These are phyloP conservation scores for Arremon brunneinucha DNA, from an alignment of 2,797 vertebrate species.

Conservation along the genomic window DNA sequence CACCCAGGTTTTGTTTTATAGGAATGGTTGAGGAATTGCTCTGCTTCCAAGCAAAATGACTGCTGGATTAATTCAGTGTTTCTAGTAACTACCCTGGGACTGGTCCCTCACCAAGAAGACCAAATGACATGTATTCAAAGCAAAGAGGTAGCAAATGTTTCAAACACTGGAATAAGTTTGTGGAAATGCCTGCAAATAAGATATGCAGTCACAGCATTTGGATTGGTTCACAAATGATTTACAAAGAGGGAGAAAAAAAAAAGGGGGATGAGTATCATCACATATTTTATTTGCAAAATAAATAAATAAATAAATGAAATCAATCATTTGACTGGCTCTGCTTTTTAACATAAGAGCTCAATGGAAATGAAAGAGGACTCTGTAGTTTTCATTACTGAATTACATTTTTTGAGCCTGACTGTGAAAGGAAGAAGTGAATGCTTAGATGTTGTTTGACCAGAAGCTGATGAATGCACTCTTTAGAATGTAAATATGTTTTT, in stretches of 20 bases:
- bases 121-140: background rate
- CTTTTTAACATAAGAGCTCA: background rate
- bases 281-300: background rate
- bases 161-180: background rate
- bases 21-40: background rate
- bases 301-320: background rate
- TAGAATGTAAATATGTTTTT: constrained; percentile 10
- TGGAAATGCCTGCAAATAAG: background rate
- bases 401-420: background rate
- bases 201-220: background rate
- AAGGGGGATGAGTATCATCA: background rate
- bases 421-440: background rate
- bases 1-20: background rate
- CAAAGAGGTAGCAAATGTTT: background rate
- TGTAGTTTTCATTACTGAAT: background rate
- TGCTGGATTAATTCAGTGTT: background rate
- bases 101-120: background rate
- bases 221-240: background rate
- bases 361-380: background rate
- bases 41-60: background rate
- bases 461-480: constrained; percentile 17
- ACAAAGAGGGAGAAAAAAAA: background rate
- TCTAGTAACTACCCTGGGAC: background rate
- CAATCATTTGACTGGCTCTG: background rate
- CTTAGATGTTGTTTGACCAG: constrained; percentile 18